Evolutionary conservation across 2,113 vertebrate species (phyloP).

Genomic region (Neoarius graeffei): DNA sequence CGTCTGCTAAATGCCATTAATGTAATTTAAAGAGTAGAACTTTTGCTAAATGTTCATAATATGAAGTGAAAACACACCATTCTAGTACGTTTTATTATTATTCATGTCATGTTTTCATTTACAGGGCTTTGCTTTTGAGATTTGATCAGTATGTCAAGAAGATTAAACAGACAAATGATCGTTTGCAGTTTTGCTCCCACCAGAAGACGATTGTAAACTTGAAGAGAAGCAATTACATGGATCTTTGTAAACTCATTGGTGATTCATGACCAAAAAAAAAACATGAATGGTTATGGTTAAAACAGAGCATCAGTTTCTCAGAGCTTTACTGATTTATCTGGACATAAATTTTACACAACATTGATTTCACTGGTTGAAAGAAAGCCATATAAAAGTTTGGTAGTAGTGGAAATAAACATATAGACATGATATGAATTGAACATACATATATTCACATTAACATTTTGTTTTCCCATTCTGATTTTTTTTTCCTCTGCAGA

Average conservation of each 20-base stretch:
- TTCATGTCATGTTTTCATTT: neutral
- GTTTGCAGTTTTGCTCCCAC: neutral
- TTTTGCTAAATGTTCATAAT: no score
- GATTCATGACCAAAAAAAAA: neutral
- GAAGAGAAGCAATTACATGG: neutral
- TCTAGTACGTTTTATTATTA: neutral
- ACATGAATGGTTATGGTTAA: neutral
- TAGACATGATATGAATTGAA: conserved; percentile 8
- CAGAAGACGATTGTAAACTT: neutral
- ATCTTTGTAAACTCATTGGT: neutral
- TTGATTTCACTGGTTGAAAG: neutral
- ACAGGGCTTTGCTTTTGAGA: conserved; percentile 17
- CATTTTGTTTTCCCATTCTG: neutral
- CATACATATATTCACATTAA: conserved; percentile 31
- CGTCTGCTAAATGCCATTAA: no score
- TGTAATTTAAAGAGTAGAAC: no score
- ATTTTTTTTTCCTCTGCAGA: neutral
- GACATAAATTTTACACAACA: conserved; percentile 11
- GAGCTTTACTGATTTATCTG: neutral
- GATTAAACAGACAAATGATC: neutral
- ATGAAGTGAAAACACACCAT: neutral
- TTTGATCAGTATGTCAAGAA: neutral
- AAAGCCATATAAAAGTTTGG: neutral
- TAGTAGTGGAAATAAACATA: neutral
- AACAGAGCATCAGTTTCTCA: neutral